phyloP scores from a whole-genome alignment of 2,888 invertebrate genomes.

The Drosophila antonietae region DNA sequence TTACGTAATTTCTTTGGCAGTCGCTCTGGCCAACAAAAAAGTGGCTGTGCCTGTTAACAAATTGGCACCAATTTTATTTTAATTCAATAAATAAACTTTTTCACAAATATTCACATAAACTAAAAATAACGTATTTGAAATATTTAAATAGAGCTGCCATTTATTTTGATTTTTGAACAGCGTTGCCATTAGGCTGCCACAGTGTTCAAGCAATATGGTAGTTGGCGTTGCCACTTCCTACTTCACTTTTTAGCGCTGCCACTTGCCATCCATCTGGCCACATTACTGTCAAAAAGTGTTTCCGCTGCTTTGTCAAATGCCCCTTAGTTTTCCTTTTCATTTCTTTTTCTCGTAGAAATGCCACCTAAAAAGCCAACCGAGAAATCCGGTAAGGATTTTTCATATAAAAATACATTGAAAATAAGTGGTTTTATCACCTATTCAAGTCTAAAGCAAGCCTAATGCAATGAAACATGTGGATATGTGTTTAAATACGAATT shows the following conservation, averaged over 20 bases:
- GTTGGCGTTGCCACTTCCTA: slow-evolving; percentile 36
- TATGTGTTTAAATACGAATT: slow-evolving; percentile 41
- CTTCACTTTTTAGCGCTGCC: slow-evolving; percentile 7
- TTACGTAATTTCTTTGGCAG: slow-evolving; percentile 65
- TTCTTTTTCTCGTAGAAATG: slow-evolving; percentile 88
- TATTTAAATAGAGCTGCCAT: slow-evolving; percentile 8
- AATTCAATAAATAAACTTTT: not conserved
- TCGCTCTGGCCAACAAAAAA: slow-evolving; percentile 46
- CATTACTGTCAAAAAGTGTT: slow-evolving; percentile 56
- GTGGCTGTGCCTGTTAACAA: slow-evolving; percentile 60
- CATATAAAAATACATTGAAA: slow-evolving; percentile 67
- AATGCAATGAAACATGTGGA: slow-evolving; percentile 11
- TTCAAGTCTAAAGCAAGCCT: slow-evolving; percentile 29
- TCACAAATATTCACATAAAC: not conserved
- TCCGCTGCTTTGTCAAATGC: slow-evolving; percentile 71
- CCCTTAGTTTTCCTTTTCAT: slow-evolving; percentile 82
- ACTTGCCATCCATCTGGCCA: slow-evolving; percentile 43
- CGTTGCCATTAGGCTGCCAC: slow-evolving; percentile 16
- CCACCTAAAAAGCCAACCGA: slow-evolving; percentile 95
- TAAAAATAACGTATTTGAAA: slow-evolving; percentile 1
- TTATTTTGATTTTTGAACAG: fast-evolving
- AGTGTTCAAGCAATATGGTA: not conserved
- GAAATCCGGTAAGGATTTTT: slow-evolving; percentile 90
- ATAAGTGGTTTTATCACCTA: slow-evolving; percentile 44
- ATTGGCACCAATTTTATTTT: not conserved